phyloP scores from a whole-genome alignment of 2,113 vertebrate genomes.

The Varanus salvator region DNA sequence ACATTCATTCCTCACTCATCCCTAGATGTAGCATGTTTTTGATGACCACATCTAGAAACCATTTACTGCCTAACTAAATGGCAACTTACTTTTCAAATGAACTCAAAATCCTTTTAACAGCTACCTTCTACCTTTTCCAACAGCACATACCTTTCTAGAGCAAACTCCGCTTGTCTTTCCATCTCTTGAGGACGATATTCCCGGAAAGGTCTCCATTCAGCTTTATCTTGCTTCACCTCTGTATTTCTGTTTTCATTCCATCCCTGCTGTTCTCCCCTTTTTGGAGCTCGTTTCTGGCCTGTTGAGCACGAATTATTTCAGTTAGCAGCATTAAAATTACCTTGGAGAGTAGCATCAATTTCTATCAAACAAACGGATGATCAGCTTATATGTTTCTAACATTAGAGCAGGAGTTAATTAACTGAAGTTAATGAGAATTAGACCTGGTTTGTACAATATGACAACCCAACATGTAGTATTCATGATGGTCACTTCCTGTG shows the following conservation, averaged over 20 bases:
- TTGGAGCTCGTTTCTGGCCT: constrained; percentile 74
- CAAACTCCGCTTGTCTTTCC: constrained; percentile 69
- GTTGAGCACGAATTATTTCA: neutral
- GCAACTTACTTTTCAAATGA: neutral
- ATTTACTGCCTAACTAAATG: neutral
- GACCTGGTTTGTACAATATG: too few relatives aligned
- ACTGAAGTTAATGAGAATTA: too few relatives aligned
- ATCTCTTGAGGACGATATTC: constrained; percentile 69
- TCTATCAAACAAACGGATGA: neutral
- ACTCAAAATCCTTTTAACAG: too few relatives aligned
- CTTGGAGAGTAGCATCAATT: neutral
- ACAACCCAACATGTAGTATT: too few relatives aligned
- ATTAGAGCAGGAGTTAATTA: too few relatives aligned
- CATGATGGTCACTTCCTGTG: too few relatives aligned
- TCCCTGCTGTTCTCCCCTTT: constrained; percentile 65
- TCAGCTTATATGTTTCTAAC: too few relatives aligned
- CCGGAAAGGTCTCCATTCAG: constrained; percentile 70
- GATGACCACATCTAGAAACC: neutral
- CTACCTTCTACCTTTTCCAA: neutral
- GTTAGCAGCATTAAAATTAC: neutral
- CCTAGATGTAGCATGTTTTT: too few relatives aligned
- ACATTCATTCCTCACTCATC: too few relatives aligned
- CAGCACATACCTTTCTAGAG: constrained; percentile 76
- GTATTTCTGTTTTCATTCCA: constrained; percentile 67
- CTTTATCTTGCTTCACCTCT: constrained; percentile 73